Percentiles rank a stretch among this genome's conserved stretches.
Conservation (phyloP, 2,888 invertebrate species). For the Erebia ligea region DNA sequence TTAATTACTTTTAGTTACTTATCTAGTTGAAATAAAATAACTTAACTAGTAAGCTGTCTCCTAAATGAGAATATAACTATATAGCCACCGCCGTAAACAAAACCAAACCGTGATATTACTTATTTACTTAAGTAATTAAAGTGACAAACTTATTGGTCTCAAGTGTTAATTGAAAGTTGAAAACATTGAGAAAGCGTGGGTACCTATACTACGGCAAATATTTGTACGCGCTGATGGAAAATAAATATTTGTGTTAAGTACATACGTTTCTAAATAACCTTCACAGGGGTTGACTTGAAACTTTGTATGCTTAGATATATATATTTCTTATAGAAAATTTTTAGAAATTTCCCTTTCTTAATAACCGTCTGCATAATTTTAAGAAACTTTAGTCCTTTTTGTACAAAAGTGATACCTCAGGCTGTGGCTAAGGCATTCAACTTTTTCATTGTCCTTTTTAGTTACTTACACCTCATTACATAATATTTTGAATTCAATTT, state of each 20-base stretch:
- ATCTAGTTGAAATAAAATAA: not conserved
- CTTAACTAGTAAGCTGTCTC: no score
- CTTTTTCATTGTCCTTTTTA: no score
- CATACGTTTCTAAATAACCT: not conserved
- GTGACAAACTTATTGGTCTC: conserved; percentile 31
- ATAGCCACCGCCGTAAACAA: not conserved
- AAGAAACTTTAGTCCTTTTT: not conserved
- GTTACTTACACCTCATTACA: no score
- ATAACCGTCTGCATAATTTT: not conserved
- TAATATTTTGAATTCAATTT: no score
- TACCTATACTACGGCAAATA: conserved; percentile 49
- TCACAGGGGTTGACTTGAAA: not conserved
- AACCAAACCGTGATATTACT: conserved; percentile 7
- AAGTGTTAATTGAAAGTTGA: conserved; percentile 44
- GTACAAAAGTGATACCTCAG: no score
- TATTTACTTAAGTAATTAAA: conserved; percentile 41
- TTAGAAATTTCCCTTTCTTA: not conserved
- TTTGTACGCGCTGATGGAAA: conserved; percentile 58
- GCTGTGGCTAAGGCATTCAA: no score
- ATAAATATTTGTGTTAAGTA: conserved; percentile 48
- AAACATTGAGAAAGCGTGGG: conserved; percentile 47
- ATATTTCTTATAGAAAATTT: not conserved
- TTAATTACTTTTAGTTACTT: no score
- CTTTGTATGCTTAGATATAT: not conserved
- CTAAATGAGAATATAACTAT: not conserved